Evolutionary conservation across 1,140 invertebrate species (phyloP), one percentile per base, ranked within the genome.

Genomic region (Eubasilissa regina): DNA sequence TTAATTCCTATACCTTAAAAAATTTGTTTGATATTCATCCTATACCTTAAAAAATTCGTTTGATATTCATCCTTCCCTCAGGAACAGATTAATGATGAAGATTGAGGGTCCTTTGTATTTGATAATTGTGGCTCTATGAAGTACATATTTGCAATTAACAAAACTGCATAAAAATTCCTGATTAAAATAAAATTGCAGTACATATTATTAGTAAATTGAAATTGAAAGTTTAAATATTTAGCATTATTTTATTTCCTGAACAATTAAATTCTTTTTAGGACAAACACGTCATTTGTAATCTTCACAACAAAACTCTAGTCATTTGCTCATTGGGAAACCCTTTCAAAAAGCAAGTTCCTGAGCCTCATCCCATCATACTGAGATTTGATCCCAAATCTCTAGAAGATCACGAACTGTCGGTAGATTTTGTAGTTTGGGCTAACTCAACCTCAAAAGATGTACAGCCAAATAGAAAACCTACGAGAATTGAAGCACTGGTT

Each of bases 261-360:
- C 48, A 44, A 55, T 68, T 66, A 62, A 17, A 53, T 74, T 77
- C 17, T 78, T 89, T 88, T 13, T 83, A 91, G 90, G 87, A 87
- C 47, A 90, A 90, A 78, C 89, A 90, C 74, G 89, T 93, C 10
- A 93, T 93, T 19, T 95, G 94, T 84, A 94, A 92, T 80, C 91
- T 93, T 79, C 89, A 92, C 75, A 96, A 96, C 83, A 91, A 91
- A 44, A 95, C 94, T 0, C 83, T 95, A 53, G 93, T 97, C 3
- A 89, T 91, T 0, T 98, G 97, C 87, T 91, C 93, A 13, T 89
- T 98, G 44, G 97, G 97, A 25, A 99, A 99, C 89, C 97, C 97
- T 0, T 95, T 98, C 84, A 93, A 94, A 83, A 92, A 90, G 83
- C 90, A 92, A 62, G 87, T 92, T 35, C 85, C 87, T 25, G 86